Evolutionary conservation across 1,140 invertebrate genomes (phyloP), one percentile per base, ranked within the genome.

Genomic region (Brachionus plicatilis): DNA sequence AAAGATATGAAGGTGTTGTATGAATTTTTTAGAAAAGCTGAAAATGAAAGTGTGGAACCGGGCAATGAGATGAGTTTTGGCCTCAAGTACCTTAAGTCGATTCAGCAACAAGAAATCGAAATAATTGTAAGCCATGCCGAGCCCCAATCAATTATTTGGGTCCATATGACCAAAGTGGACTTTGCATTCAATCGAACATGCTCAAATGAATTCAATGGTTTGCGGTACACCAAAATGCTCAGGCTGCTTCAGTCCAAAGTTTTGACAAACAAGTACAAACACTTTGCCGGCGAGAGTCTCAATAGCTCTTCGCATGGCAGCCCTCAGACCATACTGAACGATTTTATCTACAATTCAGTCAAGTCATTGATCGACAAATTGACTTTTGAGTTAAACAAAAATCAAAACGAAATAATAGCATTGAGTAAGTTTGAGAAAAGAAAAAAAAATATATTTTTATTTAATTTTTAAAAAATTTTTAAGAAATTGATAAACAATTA

Each of bases 101-200:
- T 82, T 47, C 79, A 82, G 37, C 79, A 82, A 11, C 50, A 68
- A 65, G 79, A 82, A 29, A 82, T 82, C 7, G 79, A 82, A 82
- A 65, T 82, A 11, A 60, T 82, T 20, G 53, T 82, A 0, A 65
- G 53, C 12, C n/a, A 65, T 20, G 37, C 53, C 4, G 79, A 82
- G 24, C 53, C 79, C n/a, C 65, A 60, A 37, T 82, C 53, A 41
- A 82, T 82, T 7, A 65, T 82, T 12, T 82, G 79, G 79, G 53
- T 82, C 7, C 50, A 82, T 27, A 65, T 65, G 53, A 65, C 37
- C 53, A 68, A 56, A 80, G 12, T 33, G 41, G 37, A 80, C n/a
- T 47, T 50, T 5, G 9, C 24, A 53, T 80, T 33, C 17, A 60
- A 65, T 20, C 37, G 37, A 12, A 65, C 33, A 7, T 11, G 60